phyloP scores from a whole-genome alignment of 2,113 vertebrate genomes.

The Sorex fumeus region DNA sequence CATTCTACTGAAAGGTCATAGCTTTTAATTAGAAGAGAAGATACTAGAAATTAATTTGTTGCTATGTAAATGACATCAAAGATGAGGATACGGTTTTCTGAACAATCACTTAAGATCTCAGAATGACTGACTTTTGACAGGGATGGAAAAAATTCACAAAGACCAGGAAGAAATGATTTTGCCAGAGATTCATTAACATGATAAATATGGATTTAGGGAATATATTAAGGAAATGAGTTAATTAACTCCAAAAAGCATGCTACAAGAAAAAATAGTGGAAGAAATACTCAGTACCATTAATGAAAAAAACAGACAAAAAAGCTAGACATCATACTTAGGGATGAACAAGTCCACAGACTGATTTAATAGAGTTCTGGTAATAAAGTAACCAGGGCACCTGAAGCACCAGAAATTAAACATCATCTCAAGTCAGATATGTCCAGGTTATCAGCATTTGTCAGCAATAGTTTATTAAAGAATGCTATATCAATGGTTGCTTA shows the following conservation, averaged over 20 bases:
- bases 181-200: slow-evolving; percentile 47
- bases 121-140: slow-evolving; percentile 30
- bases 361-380: slow-evolving; percentile 14
- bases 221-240: slow-evolving; percentile 8
- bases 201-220: slow-evolving; percentile 47
- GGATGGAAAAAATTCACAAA: slow-evolving; percentile 61
- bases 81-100: slow-evolving; percentile 67
- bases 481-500: no score
- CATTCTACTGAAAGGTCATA: slow-evolving; percentile 44
- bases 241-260: slow-evolving; percentile 55
- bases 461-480: no score
- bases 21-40: slow-evolving; percentile 50
- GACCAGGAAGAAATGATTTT: slow-evolving; percentile 62
- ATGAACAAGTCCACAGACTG: not conserved
- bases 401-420: slow-evolving; percentile 44
- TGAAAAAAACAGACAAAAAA: slow-evolving; percentile 31
- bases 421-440: not conserved
- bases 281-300: not conserved
- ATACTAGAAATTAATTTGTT: slow-evolving; percentile 43
- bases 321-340: slow-evolving; percentile 16
- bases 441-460: no score
- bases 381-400: slow-evolving; percentile 9
- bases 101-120: slow-evolving; percentile 43
- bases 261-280: not conserved
- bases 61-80: slow-evolving; percentile 55